Evolutionary conservation across 2,888 invertebrate species (phyloP).

Genomic region (Piscicola geometra): DNA sequence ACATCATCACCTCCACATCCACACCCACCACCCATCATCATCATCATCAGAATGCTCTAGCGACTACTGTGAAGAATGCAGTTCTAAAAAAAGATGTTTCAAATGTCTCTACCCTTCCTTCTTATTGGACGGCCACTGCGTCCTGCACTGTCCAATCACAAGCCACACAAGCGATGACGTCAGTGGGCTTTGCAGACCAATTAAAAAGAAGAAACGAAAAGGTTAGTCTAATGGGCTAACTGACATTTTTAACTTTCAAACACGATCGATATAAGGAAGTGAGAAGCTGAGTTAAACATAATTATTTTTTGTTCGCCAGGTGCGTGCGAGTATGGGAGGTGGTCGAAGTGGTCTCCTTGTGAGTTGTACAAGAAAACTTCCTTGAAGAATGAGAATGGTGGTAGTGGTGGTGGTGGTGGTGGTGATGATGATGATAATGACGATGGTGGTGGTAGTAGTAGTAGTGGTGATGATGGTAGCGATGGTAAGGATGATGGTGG

Average conservation of each 20-base stretch:
- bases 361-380: neutral
- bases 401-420: neutral
- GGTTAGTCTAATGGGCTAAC: no score
- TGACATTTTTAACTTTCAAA: neutral
- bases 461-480: no score
- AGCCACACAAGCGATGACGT: neutral
- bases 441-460: no score
- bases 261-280: no score
- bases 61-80: slow-evolving; percentile 25
- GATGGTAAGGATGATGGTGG: no score
- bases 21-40: no score
- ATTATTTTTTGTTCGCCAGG: neutral
- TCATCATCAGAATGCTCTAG: slow-evolving; percentile 26
- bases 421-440: no score
- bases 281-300: no score
- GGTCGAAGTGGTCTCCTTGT: slow-evolving; percentile 12
- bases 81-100: slow-evolving; percentile 1
- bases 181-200: neutral
- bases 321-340: neutral
- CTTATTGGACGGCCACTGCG: slow-evolving; percentile 23
- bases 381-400: neutral
- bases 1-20: no score
- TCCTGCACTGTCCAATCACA: slow-evolving; percentile 24
- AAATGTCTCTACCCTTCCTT: slow-evolving; percentile 18
- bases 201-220: neutral